A percentile compares a stretch with the other conserved stretches of the same genome.
Conservation (phyloP, 2,113 vertebrate species). For the Platysternon megacephalum region DNA sequence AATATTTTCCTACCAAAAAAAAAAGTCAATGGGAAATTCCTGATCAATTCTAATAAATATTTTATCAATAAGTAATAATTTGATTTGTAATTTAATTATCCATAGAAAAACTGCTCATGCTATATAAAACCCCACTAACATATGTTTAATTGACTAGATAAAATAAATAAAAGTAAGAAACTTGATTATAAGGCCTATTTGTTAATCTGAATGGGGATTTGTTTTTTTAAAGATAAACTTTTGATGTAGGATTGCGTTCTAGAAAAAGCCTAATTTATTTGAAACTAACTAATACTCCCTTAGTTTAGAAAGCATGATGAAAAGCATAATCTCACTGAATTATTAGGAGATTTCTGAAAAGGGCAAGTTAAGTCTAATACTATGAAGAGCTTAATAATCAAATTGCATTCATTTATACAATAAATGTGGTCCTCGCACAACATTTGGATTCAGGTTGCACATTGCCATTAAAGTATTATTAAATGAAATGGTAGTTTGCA, state of each 20-base stretch:
- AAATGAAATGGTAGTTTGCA: constrained; percentile 55
- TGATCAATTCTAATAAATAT: neutral
- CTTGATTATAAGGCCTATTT: neutral
- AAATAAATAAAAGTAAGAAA: neutral
- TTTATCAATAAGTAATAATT: neutral
- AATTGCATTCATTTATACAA: constrained; percentile 58
- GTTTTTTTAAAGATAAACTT: neutral
- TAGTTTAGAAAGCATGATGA: constrained; percentile 38
- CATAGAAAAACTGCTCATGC: neutral
- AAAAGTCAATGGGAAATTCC: neutral
- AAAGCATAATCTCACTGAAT: constrained; percentile 57
- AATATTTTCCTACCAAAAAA: neutral
- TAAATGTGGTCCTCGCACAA: constrained; percentile 53
- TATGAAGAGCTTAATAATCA: constrained; percentile 51
- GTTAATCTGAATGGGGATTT: neutral
- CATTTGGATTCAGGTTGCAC: constrained; percentile 45
- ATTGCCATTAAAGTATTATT: constrained; percentile 48
- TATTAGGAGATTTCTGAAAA: constrained; percentile 48
- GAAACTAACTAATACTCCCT: neutral
- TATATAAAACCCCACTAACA: neutral
- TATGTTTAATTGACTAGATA: neutral
- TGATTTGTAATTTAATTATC: neutral
- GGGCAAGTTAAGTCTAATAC: constrained; percentile 35
- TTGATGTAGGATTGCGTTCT: accelerated
- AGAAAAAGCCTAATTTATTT: neutral